Evolutionary conservation across 2,888 invertebrate species (phyloP), one percentile per base, ranked within the genome.

Genomic region (Orthosia gracilis): DNA sequence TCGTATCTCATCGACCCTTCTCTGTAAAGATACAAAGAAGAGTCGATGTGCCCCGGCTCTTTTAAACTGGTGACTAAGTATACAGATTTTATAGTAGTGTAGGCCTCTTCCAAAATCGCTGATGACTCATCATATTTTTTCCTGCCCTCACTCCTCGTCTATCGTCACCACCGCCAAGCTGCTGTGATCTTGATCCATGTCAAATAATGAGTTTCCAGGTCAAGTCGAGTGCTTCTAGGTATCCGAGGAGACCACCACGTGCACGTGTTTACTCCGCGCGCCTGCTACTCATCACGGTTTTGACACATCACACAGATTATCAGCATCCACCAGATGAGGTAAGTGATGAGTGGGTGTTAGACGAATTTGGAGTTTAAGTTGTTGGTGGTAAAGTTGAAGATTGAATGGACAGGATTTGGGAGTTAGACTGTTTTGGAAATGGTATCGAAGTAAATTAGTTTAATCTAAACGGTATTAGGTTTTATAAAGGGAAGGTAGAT

Each of bases 271-370:
- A 95, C 92, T 89, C 89, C 93, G 88, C 89, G 89, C 89, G 94
- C 92, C 95, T 95, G 95, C 93, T 95, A 94, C 93, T 94, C 94
- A 91, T 95, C 95, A 94, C 89, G 91, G 90, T 93, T 94, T 94
- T 94, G 95, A 95, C 94, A 92, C 90, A 91, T 94, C 92, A 93
- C 93, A 91, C 92, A 90, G 89, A 82, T 84, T 85, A 76, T 72
- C 71, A 74, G 67, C 63, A 68, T 57, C 69, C 66, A 18, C 52
- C 49, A 83, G 85, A 88, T 21, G 84, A 31, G 57, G 21, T 57
- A 85, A 78, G 23, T 54, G 18, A 52, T 26, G 4, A 40, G 15
- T n/a, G 4, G 15, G 2, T 4, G 0, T 3, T 26, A 69, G 0
- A 18, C 15, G 0, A 90, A 85, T 82, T 58, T 69, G 0, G 50